Percentiles rank a stretch among this genome's conserved stretches.
Evolutionary conservation across 2,888 invertebrate genomes (phyloP).

Genomic region (Drosophila paucipuncta): DNA sequence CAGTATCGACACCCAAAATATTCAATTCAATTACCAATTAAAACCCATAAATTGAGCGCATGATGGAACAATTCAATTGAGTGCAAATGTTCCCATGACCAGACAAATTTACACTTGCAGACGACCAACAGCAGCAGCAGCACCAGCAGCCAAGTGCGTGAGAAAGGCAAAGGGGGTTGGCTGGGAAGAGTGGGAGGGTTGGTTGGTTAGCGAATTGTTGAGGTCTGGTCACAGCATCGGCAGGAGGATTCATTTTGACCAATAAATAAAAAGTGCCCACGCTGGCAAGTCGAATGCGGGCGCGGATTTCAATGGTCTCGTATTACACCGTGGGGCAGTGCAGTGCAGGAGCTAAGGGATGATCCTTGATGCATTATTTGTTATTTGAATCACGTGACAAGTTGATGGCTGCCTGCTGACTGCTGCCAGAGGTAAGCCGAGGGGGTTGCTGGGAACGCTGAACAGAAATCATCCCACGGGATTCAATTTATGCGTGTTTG

Average conservation of each 20-base stretch:
- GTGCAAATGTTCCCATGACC: constrained; percentile 76
- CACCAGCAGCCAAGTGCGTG: constrained; percentile 69
- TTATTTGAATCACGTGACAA: constrained; percentile 84
- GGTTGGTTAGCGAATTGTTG: constrained; percentile 16
- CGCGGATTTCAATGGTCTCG: constrained; percentile 49
- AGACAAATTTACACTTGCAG: constrained; percentile 69
- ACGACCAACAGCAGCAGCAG: constrained; percentile 11
- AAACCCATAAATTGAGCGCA: constrained; percentile 55
- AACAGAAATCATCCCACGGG: constrained; percentile 82
- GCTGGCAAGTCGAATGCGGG: constrained; percentile 50
- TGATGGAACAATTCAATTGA: constrained; percentile 68
- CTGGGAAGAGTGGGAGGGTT: constrained; percentile 10
- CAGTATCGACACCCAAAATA: constrained; percentile 4
- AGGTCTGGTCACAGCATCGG: constrained; percentile 2
- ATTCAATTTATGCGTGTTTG: constrained; percentile 83
- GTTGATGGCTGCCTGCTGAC: constrained; percentile 56
- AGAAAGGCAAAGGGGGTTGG: constrained; percentile 40
- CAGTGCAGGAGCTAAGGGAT: constrained; percentile 69
- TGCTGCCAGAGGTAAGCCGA: background rate
- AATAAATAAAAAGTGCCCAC: constrained; percentile 55
- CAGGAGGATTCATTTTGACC: constrained; percentile 40
- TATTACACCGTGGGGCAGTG: constrained; percentile 40
- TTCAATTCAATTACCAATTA: constrained; percentile 48
- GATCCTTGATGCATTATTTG: constrained; percentile 78
- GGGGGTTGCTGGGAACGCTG: constrained; percentile 65